Base-by-base conservation (phyloP, 2,113 vertebrate species). In the Oostethus manadensis region DNA sequence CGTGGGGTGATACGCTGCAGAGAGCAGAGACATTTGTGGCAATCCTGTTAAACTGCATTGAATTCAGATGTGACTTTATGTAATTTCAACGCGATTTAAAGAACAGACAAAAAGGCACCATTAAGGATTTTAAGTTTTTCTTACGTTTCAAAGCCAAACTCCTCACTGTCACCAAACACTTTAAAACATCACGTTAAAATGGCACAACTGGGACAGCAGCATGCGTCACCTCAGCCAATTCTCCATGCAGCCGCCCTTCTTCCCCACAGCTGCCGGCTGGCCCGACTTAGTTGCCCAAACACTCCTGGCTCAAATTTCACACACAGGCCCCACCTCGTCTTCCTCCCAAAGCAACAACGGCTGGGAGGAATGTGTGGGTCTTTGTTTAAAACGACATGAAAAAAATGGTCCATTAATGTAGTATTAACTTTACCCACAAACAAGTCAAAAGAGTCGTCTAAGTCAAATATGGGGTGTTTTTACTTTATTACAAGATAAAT, bases 321-420 rank as follows among this genome's bases (percentile, higher is more conserved):
- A 68, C 62, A 21, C 65, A 81, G 78, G 84, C 90, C 88, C 90
- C 90, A 86, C 90, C 89, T 90, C 78, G 81, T 84, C 89, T 82
- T 88, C 84, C 84, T 85, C 74, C 82, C 74, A 54, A 60, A 79
- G 67, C 76, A 57, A 54, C 80, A 60, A 53, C 83, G 81, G 70
- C 78, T 68, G 57, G 58, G 66, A 81, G 76, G 86, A 86, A 85
- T 88, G 81, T 88, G 79, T 87, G 79, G 83, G 73, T 75, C 81
- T 87, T 84, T 87, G 83, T 85, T 86, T 73, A 69, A 56, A 62
- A 21, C 29, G 11, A 54, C 33, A 18, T 46, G 9, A 8, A 46
- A 46, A 46, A 18, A 46, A 46, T 18, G 1, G 14, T 11, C n/a
- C 53, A 15, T 55, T 55, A 20, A 29, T 40, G 1, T n/a, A 13